phyloP scores from a whole-genome alignment of 2,797 vertebrate species.

The Poeciliopsis presidionis region DNA sequence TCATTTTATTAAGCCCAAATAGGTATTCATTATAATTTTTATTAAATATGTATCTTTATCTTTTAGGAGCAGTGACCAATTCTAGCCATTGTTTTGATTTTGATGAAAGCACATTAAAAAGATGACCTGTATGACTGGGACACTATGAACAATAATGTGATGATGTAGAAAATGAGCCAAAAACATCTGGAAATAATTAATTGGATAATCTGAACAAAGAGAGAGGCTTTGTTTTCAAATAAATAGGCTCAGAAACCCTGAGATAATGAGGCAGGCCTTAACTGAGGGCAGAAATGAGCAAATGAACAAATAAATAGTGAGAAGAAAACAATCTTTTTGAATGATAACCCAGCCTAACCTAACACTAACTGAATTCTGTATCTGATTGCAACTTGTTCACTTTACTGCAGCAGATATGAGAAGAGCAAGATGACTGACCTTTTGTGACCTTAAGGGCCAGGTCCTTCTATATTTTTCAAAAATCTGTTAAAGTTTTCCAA shows the following conservation, averaged over 20 bases:
- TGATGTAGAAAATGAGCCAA: conserved; percentile 10
- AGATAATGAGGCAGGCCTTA: conserved; percentile 11
- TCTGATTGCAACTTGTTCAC: conserved; percentile 42
- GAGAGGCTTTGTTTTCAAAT: background rate
- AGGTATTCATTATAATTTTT: conserved; percentile 15
- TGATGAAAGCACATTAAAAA: background rate
- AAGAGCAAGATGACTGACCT: conserved; percentile 39
- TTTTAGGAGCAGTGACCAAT: conserved; percentile 20
- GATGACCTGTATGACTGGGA: conserved; percentile 4
- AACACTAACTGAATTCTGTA: conserved; percentile 26
- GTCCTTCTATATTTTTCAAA: conserved; percentile 38
- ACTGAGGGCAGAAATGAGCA: conserved; percentile 16
- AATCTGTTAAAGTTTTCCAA: conserved; percentile 25
- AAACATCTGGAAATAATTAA: conserved; percentile 7
- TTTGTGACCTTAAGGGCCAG: conserved; percentile 49
- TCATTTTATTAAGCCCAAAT: background rate
- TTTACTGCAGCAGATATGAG: conserved; percentile 40
- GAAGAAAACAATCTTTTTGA: conserved; percentile 18
- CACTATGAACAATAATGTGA: conserved; percentile 18
- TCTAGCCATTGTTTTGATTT: conserved; percentile 24
- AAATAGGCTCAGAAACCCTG: conserved; percentile 10
- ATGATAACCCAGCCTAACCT: background rate
- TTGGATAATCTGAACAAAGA: conserved; percentile 5
- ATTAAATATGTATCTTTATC: conserved; percentile 34
- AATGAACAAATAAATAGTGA: conserved; percentile 25